Evolutionary conservation across 2,113 vertebrate species (phyloP).

Genomic region (Oxyruncus cristatus): DNA sequence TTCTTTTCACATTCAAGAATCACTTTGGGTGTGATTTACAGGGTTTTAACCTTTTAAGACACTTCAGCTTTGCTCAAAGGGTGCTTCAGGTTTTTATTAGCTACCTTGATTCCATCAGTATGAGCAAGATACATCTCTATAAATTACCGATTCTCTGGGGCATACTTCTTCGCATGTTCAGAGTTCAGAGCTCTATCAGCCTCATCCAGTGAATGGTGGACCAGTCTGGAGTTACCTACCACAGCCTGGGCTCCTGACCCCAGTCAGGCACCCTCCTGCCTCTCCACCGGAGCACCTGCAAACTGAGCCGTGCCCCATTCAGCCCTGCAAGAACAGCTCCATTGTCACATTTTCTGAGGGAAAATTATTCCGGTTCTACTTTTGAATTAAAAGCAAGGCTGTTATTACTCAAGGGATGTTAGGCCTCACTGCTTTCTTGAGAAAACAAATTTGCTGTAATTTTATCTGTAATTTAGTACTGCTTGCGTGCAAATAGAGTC

Average conservation of each 20-base stretch:
- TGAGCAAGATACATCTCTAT: conserved; percentile 54
- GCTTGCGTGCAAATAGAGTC: conserved; percentile 90
- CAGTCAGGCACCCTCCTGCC: conserved; percentile 80
- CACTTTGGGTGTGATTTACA: not conserved
- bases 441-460: conserved; percentile 99
- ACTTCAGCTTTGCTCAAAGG: conserved; percentile 43
- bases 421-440: conserved; percentile 92
- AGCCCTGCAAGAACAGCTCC: conserved; percentile 79
- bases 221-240: conserved; percentile 81
- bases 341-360: conserved; percentile 86
- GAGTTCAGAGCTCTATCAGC: conserved; percentile 69
- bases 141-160: conserved; percentile 63
- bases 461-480: conserved; percentile 96
- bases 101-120: conserved; percentile 31
- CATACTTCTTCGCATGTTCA: conserved; percentile 54
- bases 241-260: conserved; percentile 65
- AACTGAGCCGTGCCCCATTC: conserved; percentile 79
- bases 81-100: conserved; percentile 27
- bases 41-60: conserved; percentile 21
- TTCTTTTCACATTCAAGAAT: not conserved
- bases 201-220: conserved; percentile 72
- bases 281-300: conserved; percentile 77
- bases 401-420: conserved; percentile 89
- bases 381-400: conserved; percentile 88
- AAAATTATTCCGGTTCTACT: conserved; percentile 82